Evolutionary conservation across 2,797 vertebrate species (phyloP), one percentile per base, ranked within the genome.

Genomic region (Buphagus erythrorhynchus): DNA sequence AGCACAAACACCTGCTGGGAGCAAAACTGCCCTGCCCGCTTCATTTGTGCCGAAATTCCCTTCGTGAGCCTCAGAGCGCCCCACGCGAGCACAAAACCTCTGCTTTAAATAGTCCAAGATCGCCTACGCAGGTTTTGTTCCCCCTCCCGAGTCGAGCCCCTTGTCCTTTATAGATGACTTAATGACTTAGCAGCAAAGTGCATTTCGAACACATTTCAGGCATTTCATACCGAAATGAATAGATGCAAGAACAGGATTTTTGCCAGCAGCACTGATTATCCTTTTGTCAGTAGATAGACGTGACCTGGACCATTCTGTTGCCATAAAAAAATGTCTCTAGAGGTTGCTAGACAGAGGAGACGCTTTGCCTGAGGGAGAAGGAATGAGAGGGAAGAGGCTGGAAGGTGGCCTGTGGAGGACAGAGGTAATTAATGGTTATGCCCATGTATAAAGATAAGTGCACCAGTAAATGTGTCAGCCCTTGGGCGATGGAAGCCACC

Each of bases 401-500:
- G 81, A 95, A 81, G 89, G 93, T 93, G 95, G 59, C 90, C 73
- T 88, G 28, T 59, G 69, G 43, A 95, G 66, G 82, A 90, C 3
- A 0, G 69, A 84, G 57, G 59, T 95, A 95, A 94, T 96, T 91
- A 93, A 92, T 90, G 91, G 71, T 63, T 82, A 22, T 95, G 78
- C 57, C 84, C 49, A 4, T 85, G 43, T 89, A 69, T 85, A 91
- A 88, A 84, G 92, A 86, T 94, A 93, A 94, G 45, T 87, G 87
- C 94, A 63, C 71, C 49, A 82, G 87, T 75, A 96, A 95, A 86
- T 75, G 87, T 94, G 85, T 76, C 80, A 94, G 88, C 94, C 90
- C 94, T 84, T 74, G 22, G 77, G 96, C 96, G 8, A 80, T 61
- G 69, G 79, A 72, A 91, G 77, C 65, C 38, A 11, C 20, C 28